Evolutionary conservation across 2,797 vertebrate genomes (phyloP), one percentile per base, ranked within the genome.

Genomic region (Pygocentrus nattereri): DNA sequence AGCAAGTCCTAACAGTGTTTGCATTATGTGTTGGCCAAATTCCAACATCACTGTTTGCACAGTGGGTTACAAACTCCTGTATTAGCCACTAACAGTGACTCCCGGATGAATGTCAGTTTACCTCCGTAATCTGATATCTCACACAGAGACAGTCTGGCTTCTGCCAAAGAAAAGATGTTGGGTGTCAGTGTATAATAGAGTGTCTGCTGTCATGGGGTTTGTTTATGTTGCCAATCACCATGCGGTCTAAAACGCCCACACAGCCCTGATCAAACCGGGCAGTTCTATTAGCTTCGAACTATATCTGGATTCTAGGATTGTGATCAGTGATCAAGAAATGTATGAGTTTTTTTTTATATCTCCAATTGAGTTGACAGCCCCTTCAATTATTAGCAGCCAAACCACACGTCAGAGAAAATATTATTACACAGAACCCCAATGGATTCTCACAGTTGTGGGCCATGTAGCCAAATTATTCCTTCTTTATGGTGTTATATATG

Each of bases 171-270:
- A 59, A 11, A 25, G n/a, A 23, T 12, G 23, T 25, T 25, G 27
- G 25, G 59, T 62, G 59, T 15, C 59, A 27, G 59, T 15, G 25
- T 6, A 16, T 62, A 30, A 15, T 13, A 18, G 1, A 23, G 61
- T 31, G 61, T 64, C 25, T 31, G 27, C 61, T 34, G 61, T 64
- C 61, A 64, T 64, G 61, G 61, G 61, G 27, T 30, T 64, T 64
- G 21, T 64, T 64, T 34, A 64, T 30, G 1, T 1, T 64, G 61
- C 30, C 61, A 64, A 34, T 64, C 30, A 64, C 27, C 30, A 64
- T 64, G 61, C 18, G 27, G 21, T 34, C 61, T 64, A 30, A 64
- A 64, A 31, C 61, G 5, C 61, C 61, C 27, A 64, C 61, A 64
- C 27, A 31, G 54, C 7, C 54, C 54, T 23, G 54, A 58, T 23